These are phyloP conservation scores for Achatina immaculata DNA, from an alignment of 1,140 invertebrate species.

Conservation along the genomic window DNA sequence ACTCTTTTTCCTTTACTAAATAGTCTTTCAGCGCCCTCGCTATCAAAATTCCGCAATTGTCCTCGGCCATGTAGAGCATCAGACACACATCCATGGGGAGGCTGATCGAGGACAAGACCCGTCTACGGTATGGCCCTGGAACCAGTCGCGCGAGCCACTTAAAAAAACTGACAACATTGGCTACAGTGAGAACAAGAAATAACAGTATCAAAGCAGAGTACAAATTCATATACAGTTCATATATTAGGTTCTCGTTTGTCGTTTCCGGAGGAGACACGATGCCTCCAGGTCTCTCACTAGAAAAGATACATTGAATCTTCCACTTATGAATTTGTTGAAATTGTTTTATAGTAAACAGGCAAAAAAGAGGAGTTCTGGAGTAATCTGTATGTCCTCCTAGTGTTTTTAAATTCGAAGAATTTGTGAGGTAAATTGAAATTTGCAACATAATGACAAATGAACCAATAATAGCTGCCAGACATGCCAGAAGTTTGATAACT, in stretches of 20 bases:
- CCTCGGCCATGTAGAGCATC: not conserved
- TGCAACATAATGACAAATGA: no score
- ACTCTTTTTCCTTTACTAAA: no score
- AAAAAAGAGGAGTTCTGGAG: not conserved
- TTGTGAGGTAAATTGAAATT: no score
- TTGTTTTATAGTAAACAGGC: not conserved
- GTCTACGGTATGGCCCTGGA: not conserved
- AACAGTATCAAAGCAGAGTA: no score
- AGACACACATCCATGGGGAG: not conserved
- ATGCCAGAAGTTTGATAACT: not conserved
- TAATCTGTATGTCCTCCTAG: no score
- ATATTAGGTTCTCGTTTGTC: not conserved
- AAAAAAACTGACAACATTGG: not conserved
- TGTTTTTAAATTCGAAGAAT: no score
- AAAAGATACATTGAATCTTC: not conserved
- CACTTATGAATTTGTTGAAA: not conserved
- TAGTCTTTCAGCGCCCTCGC: no score
- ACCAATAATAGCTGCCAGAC: no score
- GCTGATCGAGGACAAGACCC: not conserved
- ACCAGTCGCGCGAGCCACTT: not conserved
- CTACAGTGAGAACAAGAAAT: not conserved
- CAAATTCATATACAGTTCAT: no score
- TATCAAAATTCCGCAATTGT: no score
- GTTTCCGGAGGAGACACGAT: not conserved
- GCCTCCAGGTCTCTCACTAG: not conserved